Evolutionary conservation across 1,140 invertebrate genomes (phyloP).

Genomic region (Diprion similis): DNA sequence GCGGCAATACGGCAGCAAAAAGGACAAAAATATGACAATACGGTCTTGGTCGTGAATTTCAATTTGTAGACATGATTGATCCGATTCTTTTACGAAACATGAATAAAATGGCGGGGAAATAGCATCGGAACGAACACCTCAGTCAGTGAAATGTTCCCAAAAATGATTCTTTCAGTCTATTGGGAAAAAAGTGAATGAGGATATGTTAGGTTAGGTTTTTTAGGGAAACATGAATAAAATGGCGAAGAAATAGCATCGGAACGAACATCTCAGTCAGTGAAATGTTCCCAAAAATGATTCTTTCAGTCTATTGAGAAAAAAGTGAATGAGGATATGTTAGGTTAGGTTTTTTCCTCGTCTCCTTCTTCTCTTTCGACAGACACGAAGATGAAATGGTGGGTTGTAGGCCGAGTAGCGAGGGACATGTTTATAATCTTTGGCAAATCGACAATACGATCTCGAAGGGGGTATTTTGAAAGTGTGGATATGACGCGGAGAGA

Average conservation of each 20-base stretch:
- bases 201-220: conserved; percentile 18
- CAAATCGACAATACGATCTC: no score
- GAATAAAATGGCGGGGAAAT: neutral
- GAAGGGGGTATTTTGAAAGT: conserved; percentile 22
- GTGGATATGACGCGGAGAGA: conserved; percentile 24
- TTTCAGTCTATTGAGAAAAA: conserved; percentile 37
- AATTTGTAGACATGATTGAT: neutral
- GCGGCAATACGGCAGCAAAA: neutral
- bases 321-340: conserved; percentile 13
- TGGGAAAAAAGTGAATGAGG: conserved; percentile 10
- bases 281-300: conserved; percentile 2
- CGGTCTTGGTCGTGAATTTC: neutral
- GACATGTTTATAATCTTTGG: neutral
- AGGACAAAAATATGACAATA: neutral
- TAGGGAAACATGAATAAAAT: no score
- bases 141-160: neutral
- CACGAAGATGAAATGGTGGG: conserved; percentile 17
- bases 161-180: conserved; percentile 38
- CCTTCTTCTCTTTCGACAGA: no score
- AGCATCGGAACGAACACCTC: neutral
- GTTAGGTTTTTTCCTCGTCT: conserved; percentile 13
- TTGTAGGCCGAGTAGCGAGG: conserved; percentile 24
- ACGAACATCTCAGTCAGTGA: neutral
- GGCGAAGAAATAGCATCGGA: neutral
- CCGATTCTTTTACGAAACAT: neutral